Evolutionary conservation across 2,888 invertebrate species (phyloP).

Genomic region (Lasioglossum marginatum): DNA sequence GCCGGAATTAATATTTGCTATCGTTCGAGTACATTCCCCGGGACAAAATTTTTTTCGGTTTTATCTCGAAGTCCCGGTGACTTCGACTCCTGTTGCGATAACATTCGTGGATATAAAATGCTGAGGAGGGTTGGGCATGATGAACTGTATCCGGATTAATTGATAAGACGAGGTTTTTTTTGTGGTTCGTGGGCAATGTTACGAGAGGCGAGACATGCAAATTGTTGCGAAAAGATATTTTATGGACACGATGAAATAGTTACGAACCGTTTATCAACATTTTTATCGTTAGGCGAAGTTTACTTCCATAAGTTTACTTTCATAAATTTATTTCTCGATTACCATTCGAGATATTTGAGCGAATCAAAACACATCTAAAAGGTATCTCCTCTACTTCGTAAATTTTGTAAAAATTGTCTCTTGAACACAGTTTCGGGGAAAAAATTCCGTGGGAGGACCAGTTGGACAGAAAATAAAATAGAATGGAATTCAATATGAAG

Average conservation of each 20-base stretch:
- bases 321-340: neutral
- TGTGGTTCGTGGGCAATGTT: neutral
- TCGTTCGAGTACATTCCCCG: neutral
- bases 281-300: neutral
- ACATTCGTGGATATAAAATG: neutral
- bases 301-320: neutral
- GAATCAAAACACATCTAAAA: neutral
- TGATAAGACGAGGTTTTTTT: neutral
- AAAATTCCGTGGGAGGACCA: neutral
- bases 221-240: neutral
- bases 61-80: neutral
- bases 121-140: neutral
- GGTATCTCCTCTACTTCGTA: neutral
- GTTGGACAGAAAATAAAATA: neutral
- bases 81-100: slow-evolving; percentile 5
- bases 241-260: neutral
- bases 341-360: neutral
- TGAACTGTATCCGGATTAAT: neutral
- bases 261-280: neutral
- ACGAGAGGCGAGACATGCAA: neutral
- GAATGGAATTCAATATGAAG: neutral
- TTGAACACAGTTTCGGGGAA: neutral
- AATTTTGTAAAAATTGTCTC: neutral
- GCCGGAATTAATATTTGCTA: neutral
- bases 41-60: neutral